Percentiles rank a stretch among this genome's conserved stretches.
These are phyloP conservation scores for Caracal caracal DNA, from an alignment of 2,113 vertebrate species.

Conservation along the genomic window DNA sequence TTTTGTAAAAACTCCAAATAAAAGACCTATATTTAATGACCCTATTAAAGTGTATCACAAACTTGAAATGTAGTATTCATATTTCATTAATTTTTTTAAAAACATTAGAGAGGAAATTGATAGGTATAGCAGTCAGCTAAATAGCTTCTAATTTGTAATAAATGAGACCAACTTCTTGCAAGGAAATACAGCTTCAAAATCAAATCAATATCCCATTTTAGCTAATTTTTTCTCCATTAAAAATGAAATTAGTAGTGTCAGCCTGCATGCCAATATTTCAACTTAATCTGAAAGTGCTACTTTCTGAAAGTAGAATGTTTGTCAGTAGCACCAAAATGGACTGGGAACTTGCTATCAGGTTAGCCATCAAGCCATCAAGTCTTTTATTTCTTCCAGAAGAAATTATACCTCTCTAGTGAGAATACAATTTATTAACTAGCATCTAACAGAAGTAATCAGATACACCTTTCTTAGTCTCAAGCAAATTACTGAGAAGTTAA, in stretches of 20 bases:
- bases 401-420: neutral
- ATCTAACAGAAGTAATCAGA: slow-evolving; percentile 2
- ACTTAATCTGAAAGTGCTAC: neutral
- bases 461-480: neutral
- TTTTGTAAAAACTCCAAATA: slow-evolving; percentile 23
- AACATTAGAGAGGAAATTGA: slow-evolving; percentile 35
- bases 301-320: neutral
- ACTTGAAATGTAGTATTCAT: slow-evolving; percentile 5
- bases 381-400: slow-evolving; percentile 47
- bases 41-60: neutral
- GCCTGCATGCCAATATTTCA: slow-evolving; percentile 31
- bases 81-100: slow-evolving; percentile 56
- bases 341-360: neutral
- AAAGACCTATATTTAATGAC: slow-evolving; percentile 16
- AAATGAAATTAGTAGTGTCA: slow-evolving; percentile 58
- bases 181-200: slow-evolving; percentile 47
- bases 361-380: neutral
- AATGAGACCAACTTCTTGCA: slow-evolving; percentile 24
- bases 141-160: slow-evolving; percentile 44
- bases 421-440: slow-evolving; percentile 27
- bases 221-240: slow-evolving; percentile 57
- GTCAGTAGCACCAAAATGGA: neutral
- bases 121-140: neutral
- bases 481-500: slow-evolving; percentile 22
- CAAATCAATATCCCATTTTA: slow-evolving; percentile 49